A percentile compares a stretch with the other conserved stretches of the same genome.
Evolutionary conservation across 2,797 vertebrate species (phyloP).

Genomic region (Scolopax rusticola): DNA sequence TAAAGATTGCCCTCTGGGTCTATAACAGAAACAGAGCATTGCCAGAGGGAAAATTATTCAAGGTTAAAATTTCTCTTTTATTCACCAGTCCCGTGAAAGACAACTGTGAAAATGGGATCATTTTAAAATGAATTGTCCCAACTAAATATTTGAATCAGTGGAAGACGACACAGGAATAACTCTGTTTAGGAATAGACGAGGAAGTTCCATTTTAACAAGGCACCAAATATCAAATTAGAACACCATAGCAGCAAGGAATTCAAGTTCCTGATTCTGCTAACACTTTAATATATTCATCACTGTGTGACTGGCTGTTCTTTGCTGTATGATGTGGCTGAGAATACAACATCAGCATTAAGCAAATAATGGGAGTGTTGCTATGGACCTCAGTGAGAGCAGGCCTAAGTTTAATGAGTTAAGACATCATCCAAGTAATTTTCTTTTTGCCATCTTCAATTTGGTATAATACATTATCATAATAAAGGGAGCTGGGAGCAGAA

Average conservation of each 20-base stretch:
- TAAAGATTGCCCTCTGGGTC: slow-evolving; percentile 13
- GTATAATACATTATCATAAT: slow-evolving; percentile 40
- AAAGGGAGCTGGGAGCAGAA: slow-evolving; percentile 5
- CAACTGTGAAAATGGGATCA: neutral
- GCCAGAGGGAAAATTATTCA: neutral
- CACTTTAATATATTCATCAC: neutral
- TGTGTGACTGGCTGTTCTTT: neutral
- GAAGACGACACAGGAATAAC: neutral
- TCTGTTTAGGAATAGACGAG: neutral
- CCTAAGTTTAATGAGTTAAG: neutral
- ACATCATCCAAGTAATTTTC: slow-evolving; percentile 27
- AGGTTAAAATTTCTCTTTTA: neutral
- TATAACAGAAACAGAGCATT: slow-evolving; percentile 8
- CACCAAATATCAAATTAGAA: neutral
- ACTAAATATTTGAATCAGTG: neutral
- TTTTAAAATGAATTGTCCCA: neutral
- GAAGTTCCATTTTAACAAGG: neutral
- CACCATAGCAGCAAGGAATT: neutral
- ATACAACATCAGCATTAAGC: neutral
- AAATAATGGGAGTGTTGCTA: neutral
- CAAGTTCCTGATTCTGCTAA: neutral
- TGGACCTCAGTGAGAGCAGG: neutral
- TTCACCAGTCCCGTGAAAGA: neutral
- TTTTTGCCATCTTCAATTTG: slow-evolving; percentile 29
- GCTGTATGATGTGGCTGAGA: neutral